A percentile compares a stretch with the other conserved stretches of the same genome.
Conservation (phyloP, 2,888 invertebrate species). For the Lucinisca nassula region DNA sequence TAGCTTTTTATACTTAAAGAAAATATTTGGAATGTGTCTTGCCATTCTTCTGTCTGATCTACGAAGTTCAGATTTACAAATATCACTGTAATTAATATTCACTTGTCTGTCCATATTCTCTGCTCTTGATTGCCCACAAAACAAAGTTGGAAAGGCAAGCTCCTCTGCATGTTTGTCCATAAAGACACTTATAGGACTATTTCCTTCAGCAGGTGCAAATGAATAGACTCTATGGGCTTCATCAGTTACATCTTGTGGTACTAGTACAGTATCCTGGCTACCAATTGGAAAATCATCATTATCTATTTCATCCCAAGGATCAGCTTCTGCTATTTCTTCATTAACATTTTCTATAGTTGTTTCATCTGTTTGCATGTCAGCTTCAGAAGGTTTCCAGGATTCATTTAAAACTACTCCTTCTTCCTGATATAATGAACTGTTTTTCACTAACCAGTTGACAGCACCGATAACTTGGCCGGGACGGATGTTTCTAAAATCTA, state of each 20-base stretch:
- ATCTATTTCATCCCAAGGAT: background rate
- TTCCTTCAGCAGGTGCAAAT: constrained; percentile 66
- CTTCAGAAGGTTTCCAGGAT: background rate
- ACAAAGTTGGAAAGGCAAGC: constrained; percentile 64
- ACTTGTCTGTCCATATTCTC: constrained; percentile 41
- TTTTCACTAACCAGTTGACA: background rate
- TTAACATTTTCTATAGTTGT: background rate
- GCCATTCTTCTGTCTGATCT: constrained; percentile 50
- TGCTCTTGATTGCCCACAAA: constrained; percentile 50
- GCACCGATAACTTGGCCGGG: background rate
- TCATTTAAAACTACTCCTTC: constrained; percentile 4
- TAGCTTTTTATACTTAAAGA: constrained; percentile 58
- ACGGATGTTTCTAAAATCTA: background rate
- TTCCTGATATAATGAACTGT: background rate
- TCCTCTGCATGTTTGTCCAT: constrained; percentile 51
- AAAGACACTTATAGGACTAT: constrained; percentile 59
- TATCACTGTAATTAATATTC: constrained; percentile 39
- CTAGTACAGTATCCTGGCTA: background rate
- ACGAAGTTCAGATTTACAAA: constrained; percentile 54
- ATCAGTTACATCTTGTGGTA: background rate
- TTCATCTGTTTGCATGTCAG: background rate
- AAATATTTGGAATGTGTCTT: constrained; percentile 42
- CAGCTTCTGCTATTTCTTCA: background rate
- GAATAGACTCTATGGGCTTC: background rate
- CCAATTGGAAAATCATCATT: background rate